These are phyloP conservation scores for Corythaeola cristata DNA, from an alignment of 2,113 vertebrate species.

Conservation along the genomic window DNA sequence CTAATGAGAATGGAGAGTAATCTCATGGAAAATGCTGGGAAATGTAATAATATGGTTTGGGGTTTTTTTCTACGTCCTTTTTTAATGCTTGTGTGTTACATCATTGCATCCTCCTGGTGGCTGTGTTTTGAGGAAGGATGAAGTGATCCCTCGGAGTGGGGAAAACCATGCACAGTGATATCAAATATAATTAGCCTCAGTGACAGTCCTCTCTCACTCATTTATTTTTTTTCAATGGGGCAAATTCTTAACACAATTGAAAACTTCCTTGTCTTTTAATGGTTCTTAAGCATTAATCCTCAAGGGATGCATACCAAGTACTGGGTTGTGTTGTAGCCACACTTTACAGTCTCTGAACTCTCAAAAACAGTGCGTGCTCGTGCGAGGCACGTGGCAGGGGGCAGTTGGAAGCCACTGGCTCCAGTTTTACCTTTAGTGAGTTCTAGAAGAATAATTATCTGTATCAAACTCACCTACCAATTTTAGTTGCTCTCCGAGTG, in stretches of 20 bases:
- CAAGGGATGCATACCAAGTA: neutral
- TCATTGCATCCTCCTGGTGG: neutral
- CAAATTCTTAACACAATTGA: neutral
- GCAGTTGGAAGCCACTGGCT: neutral
- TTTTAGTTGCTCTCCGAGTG: neutral
- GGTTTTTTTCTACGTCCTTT: neutral
- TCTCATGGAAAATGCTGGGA: neutral
- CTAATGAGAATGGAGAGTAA: neutral
- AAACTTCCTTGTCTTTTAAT: neutral
- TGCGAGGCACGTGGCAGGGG: neutral
- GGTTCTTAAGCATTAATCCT: neutral
- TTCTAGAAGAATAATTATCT: neutral
- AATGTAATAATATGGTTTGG: neutral
- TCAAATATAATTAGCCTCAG: neutral
- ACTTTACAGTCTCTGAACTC: neutral
- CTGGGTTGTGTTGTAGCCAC: neutral
- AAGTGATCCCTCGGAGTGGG: neutral
- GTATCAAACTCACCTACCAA: neutral
- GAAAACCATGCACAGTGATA: neutral
- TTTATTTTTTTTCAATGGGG: neutral
- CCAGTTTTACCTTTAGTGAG: neutral
- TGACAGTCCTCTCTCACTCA: neutral
- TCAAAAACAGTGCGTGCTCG: neutral
- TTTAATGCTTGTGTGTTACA: neutral
- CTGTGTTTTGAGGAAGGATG: neutral